Base-by-base conservation (phyloP, 2,888 invertebrate species). In the Cantharis nigra region DNA sequence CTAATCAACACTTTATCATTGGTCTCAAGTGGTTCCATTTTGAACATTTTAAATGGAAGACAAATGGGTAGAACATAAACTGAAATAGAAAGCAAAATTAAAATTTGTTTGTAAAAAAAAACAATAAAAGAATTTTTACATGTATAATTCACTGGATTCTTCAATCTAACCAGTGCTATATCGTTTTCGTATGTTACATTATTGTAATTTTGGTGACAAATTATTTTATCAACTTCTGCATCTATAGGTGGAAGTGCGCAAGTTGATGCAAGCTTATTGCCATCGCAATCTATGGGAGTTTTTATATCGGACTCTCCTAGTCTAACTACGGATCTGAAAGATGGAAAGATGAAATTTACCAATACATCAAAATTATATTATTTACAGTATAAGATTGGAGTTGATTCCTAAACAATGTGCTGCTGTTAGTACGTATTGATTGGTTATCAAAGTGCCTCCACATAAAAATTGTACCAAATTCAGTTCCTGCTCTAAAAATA, bases 251-350 rank as follows among this genome's bases (percentile, higher is more conserved):
- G 83, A 63, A 84, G 85, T 0, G 87, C 84, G 79, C 89, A 89
- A 26, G 75, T 28, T 63, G 74, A 71, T 4, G 69, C 64, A 13
- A 70, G 72, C n/a, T 72, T 71, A n/a, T 69, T 16, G 4, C 30
- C 23, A 9, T 86, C 85, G 83, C 92, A 92, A 80, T 91, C 90
- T 16, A 82, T 85, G 76, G 87, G 87, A n/a, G 86, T 88, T 67
- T 81, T 84, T 49, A 89, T 78, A 83, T 91, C 88, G 26, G 91
- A 90, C 78, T 93, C 93, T 1, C 93, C 93, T 23, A 94, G 86
- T 26, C 93, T 90, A 7, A 92, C 91, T 63, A 90, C 89, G 65
- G 89, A 85, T 77, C 92, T 92, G 81, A 70, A 85, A 83, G 77
- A 71, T 18, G 67, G 1, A 30, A 28, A 69, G 74, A 3, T 14